phyloP scores from a whole-genome alignment of 2,797 vertebrate species.

The Pangasius larnaudii region DNA sequence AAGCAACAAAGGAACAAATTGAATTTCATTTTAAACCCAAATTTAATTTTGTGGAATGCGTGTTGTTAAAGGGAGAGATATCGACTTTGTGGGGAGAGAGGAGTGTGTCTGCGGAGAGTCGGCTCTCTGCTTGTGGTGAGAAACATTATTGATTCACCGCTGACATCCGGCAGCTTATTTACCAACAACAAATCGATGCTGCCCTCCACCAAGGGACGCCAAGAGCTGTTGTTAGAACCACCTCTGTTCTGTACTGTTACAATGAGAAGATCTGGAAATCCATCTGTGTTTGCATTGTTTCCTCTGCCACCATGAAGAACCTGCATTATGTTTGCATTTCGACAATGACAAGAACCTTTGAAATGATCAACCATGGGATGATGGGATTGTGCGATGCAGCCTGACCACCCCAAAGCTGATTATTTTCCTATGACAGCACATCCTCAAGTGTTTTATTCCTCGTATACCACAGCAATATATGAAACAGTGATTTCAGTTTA shows the following conservation, averaged over 20 bases:
- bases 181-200: slow-evolving; percentile 83
- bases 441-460: neutral
- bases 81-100: slow-evolving; percentile 31
- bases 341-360: neutral
- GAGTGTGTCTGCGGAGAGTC: slow-evolving; percentile 25
- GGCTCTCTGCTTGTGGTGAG: slow-evolving; percentile 55
- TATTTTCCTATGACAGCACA: neutral
- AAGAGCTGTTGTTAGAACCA: slow-evolving; percentile 63
- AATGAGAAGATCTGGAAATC: slow-evolving; percentile 18
- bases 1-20: neutral
- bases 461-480: neutral
- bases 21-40: slow-evolving; percentile 22
- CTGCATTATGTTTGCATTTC: neutral
- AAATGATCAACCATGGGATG: neutral
- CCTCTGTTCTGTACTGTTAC: slow-evolving; percentile 1
- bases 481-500: neutral
- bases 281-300: neutral
- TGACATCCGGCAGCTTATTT: slow-evolving; percentile 80
- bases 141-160: slow-evolving; percentile 75
- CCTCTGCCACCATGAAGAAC: neutral
- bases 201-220: slow-evolving; percentile 66
- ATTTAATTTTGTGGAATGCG: slow-evolving; percentile 38
- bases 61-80: slow-evolving; percentile 24
- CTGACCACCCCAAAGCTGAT: neutral
- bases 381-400: neutral